A percentile compares a stretch with the other conserved stretches of the same genome.
Conservation (phyloP, 2,888 invertebrate species). For the Xestoiulus laeticollis region DNA sequence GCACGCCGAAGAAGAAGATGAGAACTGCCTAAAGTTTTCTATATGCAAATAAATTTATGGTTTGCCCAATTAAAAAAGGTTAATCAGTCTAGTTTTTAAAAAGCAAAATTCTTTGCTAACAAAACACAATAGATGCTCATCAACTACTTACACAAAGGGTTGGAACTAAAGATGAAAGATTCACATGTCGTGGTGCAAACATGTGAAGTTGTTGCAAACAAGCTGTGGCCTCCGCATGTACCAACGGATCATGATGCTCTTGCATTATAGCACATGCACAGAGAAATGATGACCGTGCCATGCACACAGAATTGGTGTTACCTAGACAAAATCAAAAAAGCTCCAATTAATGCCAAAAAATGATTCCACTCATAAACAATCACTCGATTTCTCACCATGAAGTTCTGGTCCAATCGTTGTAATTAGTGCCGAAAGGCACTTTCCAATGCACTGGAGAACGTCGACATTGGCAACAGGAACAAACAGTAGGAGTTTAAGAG, state of each 20-base stretch:
- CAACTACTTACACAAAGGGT: constrained; percentile 82
- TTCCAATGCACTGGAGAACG: constrained; percentile 91
- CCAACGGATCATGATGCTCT: constrained; percentile 76
- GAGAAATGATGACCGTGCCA: constrained; percentile 83
- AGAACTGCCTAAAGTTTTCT: constrained; percentile 86
- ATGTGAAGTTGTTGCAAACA: constrained; percentile 97
- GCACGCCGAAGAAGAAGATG: constrained; percentile 92
- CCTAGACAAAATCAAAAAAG: constrained; percentile 64
- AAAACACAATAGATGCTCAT: not conserved
- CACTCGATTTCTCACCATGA: constrained; percentile 71
- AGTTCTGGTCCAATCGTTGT: constrained; percentile 98
- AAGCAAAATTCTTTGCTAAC: not conserved
- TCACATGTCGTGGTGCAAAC: constrained; percentile 95
- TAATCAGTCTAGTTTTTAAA: not conserved
- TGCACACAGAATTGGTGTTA: constrained; percentile 76
- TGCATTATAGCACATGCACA: constrained; percentile 94
- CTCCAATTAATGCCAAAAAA: not conserved
- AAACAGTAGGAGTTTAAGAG: constrained; percentile 86
- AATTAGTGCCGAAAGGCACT: constrained; percentile 92
- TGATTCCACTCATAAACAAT: not conserved
- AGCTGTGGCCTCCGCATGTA: constrained; percentile 94
- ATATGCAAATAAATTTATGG: not conserved
- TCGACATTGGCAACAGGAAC: constrained; percentile 90
- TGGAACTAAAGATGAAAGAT: constrained; percentile 89
- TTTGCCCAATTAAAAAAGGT: not conserved